These are phyloP conservation scores for Pogona vitticeps DNA, from an alignment of 2,113 vertebrate genomes.

Conservation along the genomic window DNA sequence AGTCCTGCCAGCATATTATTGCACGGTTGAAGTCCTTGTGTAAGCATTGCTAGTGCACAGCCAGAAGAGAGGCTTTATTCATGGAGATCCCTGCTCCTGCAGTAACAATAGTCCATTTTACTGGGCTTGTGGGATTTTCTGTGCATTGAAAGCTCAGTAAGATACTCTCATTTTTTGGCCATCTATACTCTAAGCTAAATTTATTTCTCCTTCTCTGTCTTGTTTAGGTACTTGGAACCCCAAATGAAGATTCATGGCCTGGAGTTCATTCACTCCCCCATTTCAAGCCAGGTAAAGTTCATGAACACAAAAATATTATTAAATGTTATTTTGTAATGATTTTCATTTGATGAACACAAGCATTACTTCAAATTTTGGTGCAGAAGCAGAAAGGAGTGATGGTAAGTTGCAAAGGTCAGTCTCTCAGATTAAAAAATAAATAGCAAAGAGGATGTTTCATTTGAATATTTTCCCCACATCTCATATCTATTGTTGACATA, in stretches of 20 bases:
- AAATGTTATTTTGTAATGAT: not conserved
- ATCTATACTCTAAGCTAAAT: not conserved
- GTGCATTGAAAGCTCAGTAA: no score
- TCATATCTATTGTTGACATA: not conserved
- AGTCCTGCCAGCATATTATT: no score
- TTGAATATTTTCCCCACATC: not conserved
- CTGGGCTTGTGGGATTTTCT: no score
- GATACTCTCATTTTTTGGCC: no score
- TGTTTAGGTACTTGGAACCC: conserved; percentile 90
- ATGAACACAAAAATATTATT: not conserved
- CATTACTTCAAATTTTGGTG: not conserved
- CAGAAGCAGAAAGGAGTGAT: not conserved
- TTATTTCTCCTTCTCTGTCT: not conserved
- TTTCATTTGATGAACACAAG: not conserved
- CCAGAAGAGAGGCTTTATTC: no score
- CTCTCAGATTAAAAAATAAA: not conserved
- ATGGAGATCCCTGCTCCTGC: no score
- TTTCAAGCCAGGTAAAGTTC: conserved; percentile 90
- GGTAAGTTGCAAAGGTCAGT: not conserved
- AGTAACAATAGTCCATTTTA: no score
- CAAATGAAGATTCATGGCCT: conserved; percentile 93
- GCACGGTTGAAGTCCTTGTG: no score
- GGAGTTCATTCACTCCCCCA: conserved; percentile 92
- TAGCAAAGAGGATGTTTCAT: not conserved
- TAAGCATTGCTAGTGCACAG: no score